Percentiles rank a stretch among this genome's conserved stretches.
Evolutionary conservation across 2,797 vertebrate species (phyloP).

Genomic region (Parauchenoglanis ngamensis): DNA sequence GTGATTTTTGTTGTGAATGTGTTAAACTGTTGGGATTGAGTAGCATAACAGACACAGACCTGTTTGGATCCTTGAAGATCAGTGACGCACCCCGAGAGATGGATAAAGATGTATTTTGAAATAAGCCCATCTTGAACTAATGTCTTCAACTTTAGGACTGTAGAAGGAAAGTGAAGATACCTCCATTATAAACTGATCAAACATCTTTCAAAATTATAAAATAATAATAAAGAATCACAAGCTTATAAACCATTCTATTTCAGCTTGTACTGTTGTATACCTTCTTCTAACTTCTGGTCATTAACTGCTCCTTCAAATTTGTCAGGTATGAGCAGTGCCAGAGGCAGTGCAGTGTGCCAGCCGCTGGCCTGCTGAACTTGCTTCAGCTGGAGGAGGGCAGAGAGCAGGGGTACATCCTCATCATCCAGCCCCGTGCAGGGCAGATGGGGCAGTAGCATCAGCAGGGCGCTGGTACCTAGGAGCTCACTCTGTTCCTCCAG

Average conservation of each 20-base stretch:
- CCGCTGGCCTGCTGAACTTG: conserved; percentile 87
- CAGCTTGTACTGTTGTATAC: conserved; percentile 63
- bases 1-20: background rate
- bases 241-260: background rate
- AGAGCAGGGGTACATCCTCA: conserved; percentile 85
- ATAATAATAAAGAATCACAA: no score
- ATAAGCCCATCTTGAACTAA: conserved; percentile 86
- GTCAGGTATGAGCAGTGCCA: conserved; percentile 82
- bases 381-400: conserved; percentile 87
- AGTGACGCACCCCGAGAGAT: conserved; percentile 79
- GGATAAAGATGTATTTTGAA: conserved; percentile 80
- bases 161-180: background rate
- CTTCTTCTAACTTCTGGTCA: conserved; percentile 78
- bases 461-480: conserved; percentile 82
- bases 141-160: conserved; percentile 85
- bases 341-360: conserved; percentile 81
- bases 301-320: conserved; percentile 40
- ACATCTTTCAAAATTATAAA: background rate
- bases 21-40: background rate
- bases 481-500: conserved; percentile 80
- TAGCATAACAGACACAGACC: conserved; percentile 70
- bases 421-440: conserved; percentile 71
- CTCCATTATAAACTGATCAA: background rate
- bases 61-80: conserved; percentile 84
- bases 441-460: conserved; percentile 82